A percentile compares a stretch with the other conserved stretches of the same genome.
Evolutionary conservation across 2,888 invertebrate species (phyloP).

Genomic region (Scaptomyza parva): DNA sequence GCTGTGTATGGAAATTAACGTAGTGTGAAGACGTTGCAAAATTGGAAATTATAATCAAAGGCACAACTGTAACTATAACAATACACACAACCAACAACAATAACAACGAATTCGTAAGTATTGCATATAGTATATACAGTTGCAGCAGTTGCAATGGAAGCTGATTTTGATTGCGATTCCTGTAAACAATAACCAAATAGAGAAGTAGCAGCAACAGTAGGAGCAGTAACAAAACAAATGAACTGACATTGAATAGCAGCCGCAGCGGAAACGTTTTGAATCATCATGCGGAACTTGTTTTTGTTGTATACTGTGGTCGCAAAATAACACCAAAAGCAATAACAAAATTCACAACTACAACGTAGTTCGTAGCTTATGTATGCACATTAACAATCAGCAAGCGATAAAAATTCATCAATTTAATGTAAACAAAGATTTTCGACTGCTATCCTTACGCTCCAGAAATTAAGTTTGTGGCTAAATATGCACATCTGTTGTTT

Average conservation of each 20-base stretch:
- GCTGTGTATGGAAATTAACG: slow-evolving; percentile 71
- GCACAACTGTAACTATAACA: slow-evolving; percentile 15
- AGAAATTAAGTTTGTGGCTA: neutral
- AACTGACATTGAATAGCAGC: slow-evolving; percentile 37
- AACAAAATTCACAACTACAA: slow-evolving; percentile 16
- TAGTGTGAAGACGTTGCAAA: slow-evolving; percentile 67
- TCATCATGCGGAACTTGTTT: slow-evolving; percentile 77
- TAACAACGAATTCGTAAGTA: slow-evolving; percentile 42
- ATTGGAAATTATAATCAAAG: slow-evolving; percentile 31
- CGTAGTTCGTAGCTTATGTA: slow-evolving; percentile 1
- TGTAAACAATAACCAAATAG: slow-evolving; percentile 58
- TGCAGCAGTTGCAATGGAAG: slow-evolving; percentile 10
- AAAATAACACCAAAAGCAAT: slow-evolving; percentile 40
- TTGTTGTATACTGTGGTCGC: slow-evolving; percentile 44
- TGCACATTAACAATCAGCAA: slow-evolving; percentile 41
- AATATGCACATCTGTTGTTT: neutral
- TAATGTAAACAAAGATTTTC: slow-evolving; percentile 67
- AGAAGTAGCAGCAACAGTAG: slow-evolving; percentile 8
- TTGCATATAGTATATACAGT: neutral
- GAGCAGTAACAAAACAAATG: slow-evolving; percentile 41
- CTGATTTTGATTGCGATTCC: slow-evolving; percentile 24
- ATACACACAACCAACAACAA: slow-evolving; percentile 12
- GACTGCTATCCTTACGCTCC: slow-evolving; percentile 17
- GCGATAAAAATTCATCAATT: too few species aligned
- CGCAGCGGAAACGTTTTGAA: slow-evolving; percentile 69